Conservation (phyloP, 2,113 vertebrate genomes). For the Riparia riparia region DNA sequence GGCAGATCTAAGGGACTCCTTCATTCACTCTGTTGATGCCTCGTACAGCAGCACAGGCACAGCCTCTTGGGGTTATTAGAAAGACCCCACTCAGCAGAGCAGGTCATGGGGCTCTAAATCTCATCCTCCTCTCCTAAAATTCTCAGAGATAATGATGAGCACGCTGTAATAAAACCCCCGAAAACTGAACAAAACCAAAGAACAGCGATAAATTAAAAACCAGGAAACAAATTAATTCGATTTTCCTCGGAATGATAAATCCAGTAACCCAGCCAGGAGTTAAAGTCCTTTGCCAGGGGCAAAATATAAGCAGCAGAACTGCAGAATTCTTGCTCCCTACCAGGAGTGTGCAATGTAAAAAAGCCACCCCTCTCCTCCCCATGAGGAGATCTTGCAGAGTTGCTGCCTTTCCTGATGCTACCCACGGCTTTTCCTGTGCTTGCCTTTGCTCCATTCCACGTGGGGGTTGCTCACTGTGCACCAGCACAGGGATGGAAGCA, state of each 20-base stretch:
- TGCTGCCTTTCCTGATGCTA: neutral
- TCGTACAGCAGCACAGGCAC: neutral
- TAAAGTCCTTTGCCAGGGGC: neutral
- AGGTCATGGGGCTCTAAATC: accelerated
- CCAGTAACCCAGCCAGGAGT: neutral
- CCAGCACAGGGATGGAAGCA: accelerated
- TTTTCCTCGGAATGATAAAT: neutral
- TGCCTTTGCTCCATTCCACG: neutral
- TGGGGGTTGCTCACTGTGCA: accelerated
- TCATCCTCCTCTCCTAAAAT: neutral
- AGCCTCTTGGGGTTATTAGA: neutral
- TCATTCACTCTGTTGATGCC: neutral
- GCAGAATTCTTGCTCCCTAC: neutral
- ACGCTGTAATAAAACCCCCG: accelerated
- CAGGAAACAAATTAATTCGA: neutral
- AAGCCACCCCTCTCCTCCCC: neutral
- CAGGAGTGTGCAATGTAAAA: accelerated
- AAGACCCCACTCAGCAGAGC: neutral
- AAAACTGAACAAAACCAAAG: neutral
- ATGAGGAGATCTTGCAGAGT: too few relatives aligned
- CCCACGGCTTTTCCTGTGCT: neutral
- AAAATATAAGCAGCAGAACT: neutral
- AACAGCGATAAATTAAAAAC: neutral
- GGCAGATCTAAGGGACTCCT: neutral
- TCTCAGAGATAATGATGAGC: neutral